phyloP scores from a whole-genome alignment of 2,113 vertebrate genomes.

The Ceyx cyanopectus region DNA sequence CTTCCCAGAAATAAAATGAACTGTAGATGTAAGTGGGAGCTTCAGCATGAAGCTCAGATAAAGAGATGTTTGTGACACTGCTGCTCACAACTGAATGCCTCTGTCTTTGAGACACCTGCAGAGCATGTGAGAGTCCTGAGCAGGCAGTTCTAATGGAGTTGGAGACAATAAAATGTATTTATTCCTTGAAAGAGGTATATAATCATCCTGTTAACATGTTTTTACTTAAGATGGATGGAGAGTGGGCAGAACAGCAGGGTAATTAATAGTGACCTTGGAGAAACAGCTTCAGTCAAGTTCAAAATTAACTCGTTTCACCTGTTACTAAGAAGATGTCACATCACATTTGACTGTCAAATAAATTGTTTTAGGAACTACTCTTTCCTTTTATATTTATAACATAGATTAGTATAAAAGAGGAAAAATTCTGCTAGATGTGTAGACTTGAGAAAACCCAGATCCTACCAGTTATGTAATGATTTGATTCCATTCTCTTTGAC shows the following conservation, averaged over 20 bases:
- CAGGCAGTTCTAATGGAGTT: neutral
- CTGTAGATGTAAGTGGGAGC: neutral
- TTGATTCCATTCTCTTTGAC: neutral
- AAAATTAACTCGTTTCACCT: slow-evolving; percentile 27
- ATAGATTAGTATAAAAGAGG: neutral
- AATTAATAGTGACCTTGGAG: slow-evolving; percentile 1
- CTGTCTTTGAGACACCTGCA: neutral
- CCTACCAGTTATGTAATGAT: neutral
- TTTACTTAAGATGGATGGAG: neutral
- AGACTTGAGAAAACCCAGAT: neutral
- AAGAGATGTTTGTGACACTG: neutral
- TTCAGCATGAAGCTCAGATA: neutral
- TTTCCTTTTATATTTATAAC: neutral
- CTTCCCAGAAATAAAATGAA: neutral
- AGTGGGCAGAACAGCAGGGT: neutral
- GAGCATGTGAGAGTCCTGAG: neutral
- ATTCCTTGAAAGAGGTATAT: neutral
- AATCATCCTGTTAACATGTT: slow-evolving; percentile 16
- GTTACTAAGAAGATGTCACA: neutral
- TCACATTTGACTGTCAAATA: neutral
- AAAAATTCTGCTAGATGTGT: neutral
- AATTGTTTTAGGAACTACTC: neutral
- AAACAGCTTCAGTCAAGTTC: neutral
- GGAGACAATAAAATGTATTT: slow-evolving; percentile 9
- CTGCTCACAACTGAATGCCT: neutral